Evolutionary conservation across 2,888 invertebrate species (phyloP), one percentile per base, ranked within the genome.

Genomic region (Epinotia bilunana): DNA sequence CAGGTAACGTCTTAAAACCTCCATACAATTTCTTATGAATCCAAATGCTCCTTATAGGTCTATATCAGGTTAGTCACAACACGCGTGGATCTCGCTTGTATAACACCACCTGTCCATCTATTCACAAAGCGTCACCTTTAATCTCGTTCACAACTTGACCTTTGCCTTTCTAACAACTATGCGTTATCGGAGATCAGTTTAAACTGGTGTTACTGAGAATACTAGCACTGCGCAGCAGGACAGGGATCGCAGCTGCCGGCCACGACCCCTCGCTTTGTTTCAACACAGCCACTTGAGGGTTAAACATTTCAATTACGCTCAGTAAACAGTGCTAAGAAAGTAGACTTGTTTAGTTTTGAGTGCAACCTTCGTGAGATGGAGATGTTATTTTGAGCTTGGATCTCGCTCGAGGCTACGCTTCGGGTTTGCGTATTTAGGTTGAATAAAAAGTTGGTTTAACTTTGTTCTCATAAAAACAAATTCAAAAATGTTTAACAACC

Each of bases 261-360:
- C 79, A 57, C 67, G 61, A 43, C 81, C 86, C 82, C 87, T 83
- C 83, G 81, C 84, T 84, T 88, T 88, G 87, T 88, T 88, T 86
- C 84, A 83, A 70, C 53, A 33, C 58, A 63, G 61, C 39, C 73
- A 46, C n/a, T 68, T 68, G 62, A 46, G 67, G 58, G 53, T 64
- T 46, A 73, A 61, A 43, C 73, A 63, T 63, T 63, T 69, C 73
- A 68, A 69, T 69, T 69, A 46, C 11, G 43, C 33, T n/a, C 39
- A 23, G 67, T 61, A 68, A 68, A 73, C 60, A 74, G 43, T 61
- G 20, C 11, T n/a, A 33, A 43, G 28, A 60, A 61, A 55, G 12
- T 69, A 28, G 0, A 39, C 18, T 55, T 55, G 39, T 55, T 39
- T 58, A 58, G 55, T 43, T 39, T 67, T 5, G 18, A 16, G 53